These are phyloP conservation scores for Melanostoma scalare DNA, from an alignment of 2,888 invertebrate genomes.

Conservation along the genomic window DNA sequence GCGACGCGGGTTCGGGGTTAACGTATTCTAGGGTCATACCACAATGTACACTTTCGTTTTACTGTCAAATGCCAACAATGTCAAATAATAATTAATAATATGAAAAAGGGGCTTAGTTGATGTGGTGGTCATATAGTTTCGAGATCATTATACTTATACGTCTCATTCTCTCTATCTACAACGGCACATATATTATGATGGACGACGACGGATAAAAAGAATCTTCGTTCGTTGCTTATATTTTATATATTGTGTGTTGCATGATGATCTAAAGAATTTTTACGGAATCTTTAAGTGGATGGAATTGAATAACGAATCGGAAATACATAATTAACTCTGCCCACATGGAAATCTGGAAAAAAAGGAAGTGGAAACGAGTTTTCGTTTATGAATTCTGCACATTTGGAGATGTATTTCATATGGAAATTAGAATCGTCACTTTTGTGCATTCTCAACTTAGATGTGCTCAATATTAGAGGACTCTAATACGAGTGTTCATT, in stretches of 20 bases:
- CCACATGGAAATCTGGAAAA: conserved; percentile 65
- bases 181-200: conserved; percentile 14
- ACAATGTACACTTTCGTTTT: conserved; percentile 53
- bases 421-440: too few species aligned
- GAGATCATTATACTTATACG: background rate
- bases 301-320: conserved; percentile 74
- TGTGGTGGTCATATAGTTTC: conserved; percentile 50
- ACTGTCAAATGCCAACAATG: conserved; percentile 69
- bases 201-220: conserved; percentile 43
- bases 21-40: conserved; percentile 65
- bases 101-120: conserved; percentile 30
- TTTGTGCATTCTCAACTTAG: too few species aligned
- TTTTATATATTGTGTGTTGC: background rate
- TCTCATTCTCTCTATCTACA: background rate
- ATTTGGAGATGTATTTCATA: too few species aligned
- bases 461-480: too few species aligned
- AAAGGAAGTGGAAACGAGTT: conserved; percentile 52
- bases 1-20: conserved; percentile 59
- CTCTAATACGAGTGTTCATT: too few species aligned
- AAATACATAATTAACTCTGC: conserved; percentile 75
- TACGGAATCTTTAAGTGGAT: conserved; percentile 66
- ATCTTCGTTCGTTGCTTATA: background rate
- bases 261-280: conserved; percentile 53
- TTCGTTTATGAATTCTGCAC: too few species aligned
- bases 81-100: conserved; percentile 65